Percentiles rank a stretch among this genome's conserved stretches.
phyloP scores from a whole-genome alignment of 2,113 vertebrate genomes.

The Pungitius pungitius region DNA sequence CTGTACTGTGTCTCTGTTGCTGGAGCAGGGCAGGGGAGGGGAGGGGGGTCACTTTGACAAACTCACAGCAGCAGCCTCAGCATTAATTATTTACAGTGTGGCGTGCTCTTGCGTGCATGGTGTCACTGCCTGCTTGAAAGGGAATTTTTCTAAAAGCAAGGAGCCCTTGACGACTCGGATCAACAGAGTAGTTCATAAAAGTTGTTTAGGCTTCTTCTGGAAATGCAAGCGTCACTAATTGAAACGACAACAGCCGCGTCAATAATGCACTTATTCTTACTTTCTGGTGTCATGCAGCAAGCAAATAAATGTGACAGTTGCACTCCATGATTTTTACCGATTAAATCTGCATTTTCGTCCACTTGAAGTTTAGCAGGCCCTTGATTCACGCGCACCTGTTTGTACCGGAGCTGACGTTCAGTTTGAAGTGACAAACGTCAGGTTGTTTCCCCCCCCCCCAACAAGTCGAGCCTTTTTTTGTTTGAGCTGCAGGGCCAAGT shows the following conservation, averaged over 20 bases:
- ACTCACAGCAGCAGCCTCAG: slow-evolving; percentile 47
- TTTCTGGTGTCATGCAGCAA: not conserved
- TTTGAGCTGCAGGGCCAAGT: not conserved
- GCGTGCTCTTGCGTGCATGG: not conserved
- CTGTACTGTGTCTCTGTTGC: slow-evolving; percentile 31
- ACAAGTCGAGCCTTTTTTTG: not conserved
- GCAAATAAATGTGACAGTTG: not conserved
- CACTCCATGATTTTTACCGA: too few species aligned
- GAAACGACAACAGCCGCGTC: not conserved
- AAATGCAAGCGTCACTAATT: not conserved
- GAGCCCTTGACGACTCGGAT: not conserved
- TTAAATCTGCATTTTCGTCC: too few species aligned
- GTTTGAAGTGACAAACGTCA: not conserved
- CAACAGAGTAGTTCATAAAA: not conserved
- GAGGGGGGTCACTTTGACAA: slow-evolving; percentile 59
- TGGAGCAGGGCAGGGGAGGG: slow-evolving; percentile 12
- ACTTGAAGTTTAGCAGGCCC: not conserved
- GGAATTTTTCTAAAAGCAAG: not conserved
- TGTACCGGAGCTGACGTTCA: not conserved
- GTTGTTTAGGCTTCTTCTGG: not conserved
- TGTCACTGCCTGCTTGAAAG: slow-evolving; percentile 4
- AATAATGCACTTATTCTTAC: not conserved
- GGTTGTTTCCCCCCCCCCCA: not conserved
- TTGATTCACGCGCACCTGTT: slow-evolving; percentile 17
- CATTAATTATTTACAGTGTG: slow-evolving; percentile 64